Evolutionary conservation across 2,113 vertebrate genomes (phyloP).

Genomic region (Tachysurus vachellii): DNA sequence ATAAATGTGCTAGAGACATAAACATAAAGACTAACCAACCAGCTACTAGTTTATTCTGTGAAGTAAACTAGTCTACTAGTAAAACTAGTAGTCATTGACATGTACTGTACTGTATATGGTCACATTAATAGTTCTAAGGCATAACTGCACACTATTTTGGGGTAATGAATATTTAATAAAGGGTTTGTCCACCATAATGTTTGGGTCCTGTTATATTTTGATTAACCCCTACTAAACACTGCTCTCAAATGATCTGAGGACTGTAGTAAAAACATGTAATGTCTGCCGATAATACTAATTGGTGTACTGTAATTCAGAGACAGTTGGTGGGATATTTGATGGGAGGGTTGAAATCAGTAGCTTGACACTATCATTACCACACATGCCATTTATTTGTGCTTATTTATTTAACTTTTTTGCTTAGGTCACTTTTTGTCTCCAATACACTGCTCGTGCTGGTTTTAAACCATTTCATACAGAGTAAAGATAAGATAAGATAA

Average conservation of each 20-base stretch:
- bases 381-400: too few relatives aligned
- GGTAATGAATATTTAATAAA: neutral
- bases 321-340: neutral
- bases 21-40: neutral
- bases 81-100: neutral
- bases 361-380: neutral
- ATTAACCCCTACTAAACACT: neutral
- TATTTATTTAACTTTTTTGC: too few relatives aligned
- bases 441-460: too few relatives aligned
- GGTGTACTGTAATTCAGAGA: neutral
- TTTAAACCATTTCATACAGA: too few relatives aligned
- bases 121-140: neutral
- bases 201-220: neutral
- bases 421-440: too few relatives aligned
- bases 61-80: neutral
- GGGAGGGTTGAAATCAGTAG: neutral
- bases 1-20: neutral
- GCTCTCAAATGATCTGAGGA: neutral
- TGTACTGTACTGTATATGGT: neutral
- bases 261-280: neutral
- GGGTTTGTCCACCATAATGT: neutral
- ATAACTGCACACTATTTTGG: neutral
- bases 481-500: too few relatives aligned
- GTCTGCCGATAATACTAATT: neutral
- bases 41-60: too few relatives aligned